phyloP scores from a whole-genome alignment of 2,113 vertebrate species.

The Hemicordylus capensis region DNA sequence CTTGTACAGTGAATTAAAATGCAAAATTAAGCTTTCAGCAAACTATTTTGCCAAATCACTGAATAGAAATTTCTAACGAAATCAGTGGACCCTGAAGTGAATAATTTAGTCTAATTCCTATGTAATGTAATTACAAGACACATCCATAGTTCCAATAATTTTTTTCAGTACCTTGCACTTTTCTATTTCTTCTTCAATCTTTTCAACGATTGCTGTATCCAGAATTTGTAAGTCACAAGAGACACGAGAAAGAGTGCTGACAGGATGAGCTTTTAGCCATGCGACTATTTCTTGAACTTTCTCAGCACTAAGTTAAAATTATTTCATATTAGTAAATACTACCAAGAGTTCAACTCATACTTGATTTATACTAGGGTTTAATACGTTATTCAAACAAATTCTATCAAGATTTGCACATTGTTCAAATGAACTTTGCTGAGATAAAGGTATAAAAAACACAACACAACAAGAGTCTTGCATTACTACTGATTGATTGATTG shows the following conservation, averaged over 20 bases:
- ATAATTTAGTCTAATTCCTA: not conserved
- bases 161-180: slow-evolving; percentile 81
- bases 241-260: slow-evolving; percentile 83
- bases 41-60: not conserved
- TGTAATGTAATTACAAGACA: not conserved
- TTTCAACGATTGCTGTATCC: slow-evolving; percentile 86
- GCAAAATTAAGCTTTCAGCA: not conserved
- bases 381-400: not conserved
- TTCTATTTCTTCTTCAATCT: slow-evolving; percentile 89
- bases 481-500: too few relatives aligned
- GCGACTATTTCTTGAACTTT: slow-evolving; percentile 88
- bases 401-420: not conserved
- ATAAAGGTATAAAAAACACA: too few relatives aligned
- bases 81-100: not conserved
- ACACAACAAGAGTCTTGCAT: too few relatives aligned
- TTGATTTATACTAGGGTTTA: not conserved
- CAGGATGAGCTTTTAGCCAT: slow-evolving; percentile 88
- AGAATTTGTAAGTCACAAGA: slow-evolving; percentile 91
- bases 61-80: not conserved
- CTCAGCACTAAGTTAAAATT: slow-evolving; percentile 76
- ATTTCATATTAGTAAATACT: slow-evolving; percentile 40
- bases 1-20: not conserved
- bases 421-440: not conserved
- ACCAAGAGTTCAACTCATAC: slow-evolving; percentile 22
- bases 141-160: not conserved